A percentile compares a stretch with the other conserved stretches of the same genome.
These are phyloP conservation scores for Philypnodon macrostomus DNA, from an alignment of 2,797 vertebrate species.

Conservation along the genomic window DNA sequence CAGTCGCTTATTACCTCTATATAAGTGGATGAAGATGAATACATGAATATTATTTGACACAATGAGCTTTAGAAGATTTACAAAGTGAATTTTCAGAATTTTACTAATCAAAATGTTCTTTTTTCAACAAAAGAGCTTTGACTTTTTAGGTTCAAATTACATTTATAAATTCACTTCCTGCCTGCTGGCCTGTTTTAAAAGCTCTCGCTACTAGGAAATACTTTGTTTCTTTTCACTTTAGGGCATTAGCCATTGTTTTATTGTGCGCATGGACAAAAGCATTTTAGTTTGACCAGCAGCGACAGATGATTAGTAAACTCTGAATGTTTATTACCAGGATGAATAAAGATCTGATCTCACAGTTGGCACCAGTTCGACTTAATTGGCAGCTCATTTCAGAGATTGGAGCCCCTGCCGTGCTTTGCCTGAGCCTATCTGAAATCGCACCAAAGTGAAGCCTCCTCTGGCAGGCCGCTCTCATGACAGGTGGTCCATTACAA, in stretches of 20 bases:
- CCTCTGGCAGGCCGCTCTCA: conserved; percentile 53
- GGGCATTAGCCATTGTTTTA: conserved; percentile 46
- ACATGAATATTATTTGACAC: no score
- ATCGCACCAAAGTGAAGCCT: conserved; percentile 63
- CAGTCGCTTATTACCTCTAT: no score
- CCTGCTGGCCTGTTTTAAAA: conserved; percentile 13
- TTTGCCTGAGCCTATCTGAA: conserved; percentile 49
- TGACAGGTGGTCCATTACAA: conserved; percentile 71
- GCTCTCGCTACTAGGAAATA: conserved; percentile 25
- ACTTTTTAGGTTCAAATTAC: not conserved
- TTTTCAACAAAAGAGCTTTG: not conserved
- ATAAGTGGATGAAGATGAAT: no score
- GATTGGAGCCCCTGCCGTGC: conserved; percentile 53
- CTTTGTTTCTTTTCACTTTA: conserved; percentile 29
- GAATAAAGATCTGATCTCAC: conserved; percentile 72
- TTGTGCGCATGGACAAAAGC: conserved; percentile 55
- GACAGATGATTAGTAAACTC: conserved; percentile 62
- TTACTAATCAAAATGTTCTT: not conserved
- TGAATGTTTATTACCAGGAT: conserved; percentile 69
- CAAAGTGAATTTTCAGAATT: not conserved
- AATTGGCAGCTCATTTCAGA: conserved; percentile 74
- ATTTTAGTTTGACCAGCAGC: conserved; percentile 40
- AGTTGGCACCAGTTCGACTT: conserved; percentile 68
- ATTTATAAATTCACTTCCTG: conserved; percentile 5
- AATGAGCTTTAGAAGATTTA: no score